phyloP scores from a whole-genome alignment of 2,888 invertebrate genomes.

The Luperina nickerlii region DNA sequence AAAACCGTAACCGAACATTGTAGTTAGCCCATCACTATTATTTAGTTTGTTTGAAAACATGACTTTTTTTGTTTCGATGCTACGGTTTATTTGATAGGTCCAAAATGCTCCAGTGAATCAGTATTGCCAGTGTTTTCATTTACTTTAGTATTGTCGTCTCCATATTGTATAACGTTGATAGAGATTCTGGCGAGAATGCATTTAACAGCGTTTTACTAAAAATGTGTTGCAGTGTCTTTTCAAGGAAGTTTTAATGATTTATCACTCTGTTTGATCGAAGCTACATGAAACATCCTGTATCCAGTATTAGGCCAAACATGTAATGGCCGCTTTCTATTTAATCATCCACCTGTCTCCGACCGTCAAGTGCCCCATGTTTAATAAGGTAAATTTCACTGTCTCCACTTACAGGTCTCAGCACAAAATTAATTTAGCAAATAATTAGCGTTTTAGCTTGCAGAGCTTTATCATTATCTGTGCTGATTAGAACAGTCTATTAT shows the following conservation, averaged over 20 bases:
- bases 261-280: conserved; percentile 32
- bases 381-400: conserved; percentile 49
- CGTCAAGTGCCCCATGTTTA: conserved; percentile 40
- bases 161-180: background rate
- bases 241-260: conserved; percentile 35
- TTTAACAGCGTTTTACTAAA: background rate
- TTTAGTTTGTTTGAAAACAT: too few relatives aligned
- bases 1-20: too few relatives aligned
- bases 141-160: background rate
- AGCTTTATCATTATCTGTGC: conserved; percentile 23
- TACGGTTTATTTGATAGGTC: too few relatives aligned
- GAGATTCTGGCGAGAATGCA: background rate
- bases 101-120: too few relatives aligned
- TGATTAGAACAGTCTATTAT: conserved; percentile 27
- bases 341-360: conserved; percentile 56
- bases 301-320: conserved; percentile 52
- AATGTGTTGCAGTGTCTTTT: background rate
- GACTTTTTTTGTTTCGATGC: too few relatives aligned
- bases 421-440: conserved; percentile 47
- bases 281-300: conserved; percentile 46
- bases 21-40: too few relatives aligned
- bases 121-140: too few relatives aligned
- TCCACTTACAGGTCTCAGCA: conserved; percentile 19
- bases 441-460: conserved; percentile 26
- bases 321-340: conserved; percentile 61